These are phyloP conservation scores for Rotaria socialis DNA, from an alignment of 2,888 invertebrate genomes.

Conservation along the genomic window DNA sequence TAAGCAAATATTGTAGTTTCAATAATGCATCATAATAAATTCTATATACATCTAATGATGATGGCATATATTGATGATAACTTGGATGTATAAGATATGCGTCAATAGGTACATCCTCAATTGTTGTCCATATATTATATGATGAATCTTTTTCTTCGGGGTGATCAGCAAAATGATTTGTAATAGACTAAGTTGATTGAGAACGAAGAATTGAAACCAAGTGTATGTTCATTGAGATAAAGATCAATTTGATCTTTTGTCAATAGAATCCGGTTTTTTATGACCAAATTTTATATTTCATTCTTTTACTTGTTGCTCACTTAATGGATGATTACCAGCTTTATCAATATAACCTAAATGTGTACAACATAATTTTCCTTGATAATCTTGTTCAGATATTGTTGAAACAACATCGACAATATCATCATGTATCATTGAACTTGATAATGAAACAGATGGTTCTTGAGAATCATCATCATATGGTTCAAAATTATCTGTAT, in stretches of 20 bases:
- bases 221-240: constrained; percentile 15
- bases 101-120: background rate
- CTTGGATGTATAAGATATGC: background rate
- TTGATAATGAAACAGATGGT: background rate
- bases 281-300: constrained; percentile 12
- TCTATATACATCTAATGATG: constrained; percentile 2
- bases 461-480: constrained; percentile 7
- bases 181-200: background rate
- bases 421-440: constrained; percentile 21
- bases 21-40: background rate
- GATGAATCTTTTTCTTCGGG: background rate
- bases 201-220: constrained; percentile 24
- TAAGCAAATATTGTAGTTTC: background rate
- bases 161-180: background rate
- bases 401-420: constrained; percentile 17
- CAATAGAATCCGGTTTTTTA: constrained; percentile 9
- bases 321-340: constrained; percentile 33
- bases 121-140: background rate
- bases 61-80: background rate
- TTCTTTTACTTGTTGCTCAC: constrained; percentile 6
- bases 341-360: constrained; percentile 34
- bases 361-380: constrained; percentile 26
- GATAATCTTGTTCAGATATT: constrained; percentile 26
- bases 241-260: background rate
- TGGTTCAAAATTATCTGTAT: background rate